Evolutionary conservation across 2,113 vertebrate genomes (phyloP), one percentile per base, ranked within the genome.

Genomic region (Sterna hirundo): DNA sequence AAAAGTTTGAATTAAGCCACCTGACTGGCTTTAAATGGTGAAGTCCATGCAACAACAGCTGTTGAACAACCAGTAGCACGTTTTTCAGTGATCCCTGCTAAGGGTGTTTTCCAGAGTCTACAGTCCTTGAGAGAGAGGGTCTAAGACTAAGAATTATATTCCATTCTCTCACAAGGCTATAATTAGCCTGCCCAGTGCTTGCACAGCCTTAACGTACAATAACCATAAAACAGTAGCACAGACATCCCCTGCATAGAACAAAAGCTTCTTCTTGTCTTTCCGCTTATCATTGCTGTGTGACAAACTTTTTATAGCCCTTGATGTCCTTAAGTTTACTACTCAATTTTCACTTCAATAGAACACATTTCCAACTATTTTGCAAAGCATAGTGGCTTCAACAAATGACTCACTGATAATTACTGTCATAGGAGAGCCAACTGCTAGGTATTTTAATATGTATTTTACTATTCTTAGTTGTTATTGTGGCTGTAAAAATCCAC

Each of bases 311-410:
- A 90, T 70, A 96, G 86, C 36, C 90, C 54, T 77, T 91, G 65
- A 74, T 93, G 86, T 77, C 62, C 80, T 70, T 70, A 93, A 83
- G 94, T 94, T 97, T 95, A 94, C 86, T 95, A 88, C 83, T 94
- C 46, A 91, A 36, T 86, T 95, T 95, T 96, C 92, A 87, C 84
- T 93, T 95, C 93, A 96, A 40, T 70, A 87, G 84, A 95, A 93
- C 78, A 95, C 36, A 93, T 95, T 96, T 94, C 44, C 58, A 96
- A 86, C 71, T 94, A 90, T 94, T 97, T 93, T 96, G 89, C 84
- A 80, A 95, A 94, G 86, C 58, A 55, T 15, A 86, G 84, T 70
- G 77, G 71, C 88, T 97, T 97, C 68, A 86, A 72, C 84, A 91
- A 94, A 90, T 95, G 93, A 95, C 78, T 96, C 89, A 92, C 55